These are phyloP conservation scores for Apeira syringaria DNA, from an alignment of 2,888 invertebrate genomes.

Conservation along the genomic window DNA sequence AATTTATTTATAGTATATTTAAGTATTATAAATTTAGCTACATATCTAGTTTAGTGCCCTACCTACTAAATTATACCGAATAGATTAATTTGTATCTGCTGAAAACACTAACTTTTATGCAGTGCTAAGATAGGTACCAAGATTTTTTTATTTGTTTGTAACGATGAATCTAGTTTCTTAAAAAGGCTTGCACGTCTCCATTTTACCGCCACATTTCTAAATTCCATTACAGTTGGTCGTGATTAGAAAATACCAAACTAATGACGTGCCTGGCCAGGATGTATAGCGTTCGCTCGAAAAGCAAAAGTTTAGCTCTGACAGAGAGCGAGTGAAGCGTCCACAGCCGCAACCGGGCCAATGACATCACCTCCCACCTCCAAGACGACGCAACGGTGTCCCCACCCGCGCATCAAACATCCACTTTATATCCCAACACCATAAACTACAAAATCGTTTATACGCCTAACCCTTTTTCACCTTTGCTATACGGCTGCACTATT, in stretches of 20 bases:
- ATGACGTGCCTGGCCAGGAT: conserved; percentile 69
- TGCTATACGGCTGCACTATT: conserved; percentile 38
- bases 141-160: background rate
- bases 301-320: conserved; percentile 75
- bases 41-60: too few species aligned
- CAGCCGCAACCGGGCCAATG: conserved; percentile 70
- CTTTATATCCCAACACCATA: conserved; percentile 43
- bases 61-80: too few species aligned
- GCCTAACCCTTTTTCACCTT: background rate
- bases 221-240: conserved; percentile 44
- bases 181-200: conserved; percentile 11
- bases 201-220: conserved; percentile 37
- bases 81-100: too few species aligned
- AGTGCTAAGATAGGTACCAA: too few species aligned
- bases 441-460: conserved; percentile 39
- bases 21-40: too few species aligned
- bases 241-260: conserved; percentile 72
- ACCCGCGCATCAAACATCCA: conserved; percentile 38
- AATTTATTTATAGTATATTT: too few species aligned
- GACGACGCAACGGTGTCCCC: conserved; percentile 44
- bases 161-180: conserved; percentile 6
- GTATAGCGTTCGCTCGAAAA: conserved; percentile 71
- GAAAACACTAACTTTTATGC: too few species aligned
- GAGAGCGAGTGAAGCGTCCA: conserved; percentile 64
- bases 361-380: conserved; percentile 59